Percentiles rank a stretch among this genome's conserved stretches.
These are phyloP conservation scores for Indri indri DNA, from an alignment of 2,113 vertebrate species.

Conservation along the genomic window DNA sequence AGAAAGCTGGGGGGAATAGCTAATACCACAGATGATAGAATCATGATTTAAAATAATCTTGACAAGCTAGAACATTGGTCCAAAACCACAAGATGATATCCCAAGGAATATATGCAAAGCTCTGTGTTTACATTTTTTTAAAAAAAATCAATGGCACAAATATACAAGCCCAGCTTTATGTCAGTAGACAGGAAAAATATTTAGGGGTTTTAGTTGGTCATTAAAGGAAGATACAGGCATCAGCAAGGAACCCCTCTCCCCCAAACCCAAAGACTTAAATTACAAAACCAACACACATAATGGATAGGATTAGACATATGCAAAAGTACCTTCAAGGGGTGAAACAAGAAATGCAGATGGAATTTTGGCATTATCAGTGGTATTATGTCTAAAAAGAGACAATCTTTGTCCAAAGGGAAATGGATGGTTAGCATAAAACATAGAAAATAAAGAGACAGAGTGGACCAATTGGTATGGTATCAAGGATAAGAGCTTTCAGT, in stretches of 20 bases:
- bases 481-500: not conserved
- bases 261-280: not conserved
- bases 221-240: not conserved
- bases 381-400: not conserved
- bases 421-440: not conserved
- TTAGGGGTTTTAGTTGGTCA: not conserved
- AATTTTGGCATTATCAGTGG: not conserved
- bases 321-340: not conserved
- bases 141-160: not conserved
- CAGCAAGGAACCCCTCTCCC: not conserved
- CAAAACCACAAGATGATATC: constrained; percentile 20
- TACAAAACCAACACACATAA: not conserved
- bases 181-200: not conserved
- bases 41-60: constrained; percentile 37
- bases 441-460: not conserved
- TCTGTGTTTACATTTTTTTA: not conserved
- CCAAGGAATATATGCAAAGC: not conserved
- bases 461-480: not conserved
- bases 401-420: not conserved
- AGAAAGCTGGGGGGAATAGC: constrained; percentile 20
- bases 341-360: not conserved
- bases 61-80: not conserved
- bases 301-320: not conserved
- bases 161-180: not conserved
- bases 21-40: not conserved